These are phyloP conservation scores for Nipponacmea schrenckii DNA, from an alignment of 2,888 invertebrate species.

Conservation along the genomic window DNA sequence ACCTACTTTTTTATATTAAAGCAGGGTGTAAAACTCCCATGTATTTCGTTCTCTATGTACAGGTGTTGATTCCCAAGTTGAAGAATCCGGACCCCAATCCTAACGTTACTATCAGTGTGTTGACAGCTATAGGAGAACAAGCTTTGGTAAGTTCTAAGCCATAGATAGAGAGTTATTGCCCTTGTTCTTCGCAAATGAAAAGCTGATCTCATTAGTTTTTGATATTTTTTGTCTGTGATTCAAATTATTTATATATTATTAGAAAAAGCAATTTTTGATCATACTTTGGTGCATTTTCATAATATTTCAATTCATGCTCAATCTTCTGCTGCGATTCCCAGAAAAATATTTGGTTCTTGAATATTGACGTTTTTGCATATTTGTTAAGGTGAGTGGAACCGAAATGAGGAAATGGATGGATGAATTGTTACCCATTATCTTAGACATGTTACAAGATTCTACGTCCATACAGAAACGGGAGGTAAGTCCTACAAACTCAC, in stretches of 20 bases:
- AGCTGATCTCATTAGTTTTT: too few species aligned
- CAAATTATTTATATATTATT: too few species aligned
- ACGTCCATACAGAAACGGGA: conserved; percentile 94
- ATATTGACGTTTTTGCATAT: not conserved
- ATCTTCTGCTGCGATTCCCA: too few species aligned
- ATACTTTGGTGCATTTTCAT: too few species aligned
- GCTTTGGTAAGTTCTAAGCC: conserved; percentile 79
- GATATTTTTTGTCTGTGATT: too few species aligned
- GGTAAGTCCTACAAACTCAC: too few species aligned
- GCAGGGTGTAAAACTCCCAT: not conserved
- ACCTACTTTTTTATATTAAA: too few species aligned
- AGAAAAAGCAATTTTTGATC: too few species aligned
- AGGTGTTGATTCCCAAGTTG: conserved; percentile 82
- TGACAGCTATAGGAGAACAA: conserved; percentile 93
- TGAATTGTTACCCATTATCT: conserved; percentile 86
- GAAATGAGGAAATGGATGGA: conserved; percentile 91
- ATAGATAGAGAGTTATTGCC: not conserved
- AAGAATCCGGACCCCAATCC: conserved; percentile 92
- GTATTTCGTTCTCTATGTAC: conserved; percentile 23
- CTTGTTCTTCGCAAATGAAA: too few species aligned
- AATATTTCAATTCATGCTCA: too few species aligned
- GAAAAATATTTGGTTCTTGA: too few species aligned
- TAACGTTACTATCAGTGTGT: conserved; percentile 90
- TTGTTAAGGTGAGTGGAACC: conserved; percentile 75
- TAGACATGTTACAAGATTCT: conserved; percentile 95